Base-by-base conservation (phyloP, 2,888 invertebrate genomes). In the Polymixis lichenea region DNA sequence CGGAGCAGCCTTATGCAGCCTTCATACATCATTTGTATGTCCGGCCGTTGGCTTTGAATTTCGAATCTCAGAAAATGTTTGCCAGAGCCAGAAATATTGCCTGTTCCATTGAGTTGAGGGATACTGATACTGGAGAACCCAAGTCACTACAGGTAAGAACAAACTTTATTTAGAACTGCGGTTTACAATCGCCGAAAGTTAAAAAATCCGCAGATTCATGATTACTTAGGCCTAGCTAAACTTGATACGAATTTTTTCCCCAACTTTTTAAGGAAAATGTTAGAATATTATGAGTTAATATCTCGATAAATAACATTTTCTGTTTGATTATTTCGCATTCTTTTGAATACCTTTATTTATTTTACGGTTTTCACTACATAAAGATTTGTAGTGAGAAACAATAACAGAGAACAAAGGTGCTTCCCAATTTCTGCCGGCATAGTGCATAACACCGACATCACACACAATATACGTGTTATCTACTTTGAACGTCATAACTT, bases 1-100 rank as follows among this genome's bases (percentile, higher is more conserved):
- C 97, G 0, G 98, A 98, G 87, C 97, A 98, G 93, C 99, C 99
- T 0, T 98, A 98, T 91, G 98, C 98, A 5, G 97, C 97, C 38
- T 99, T 98, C 94, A 96, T 98, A 46, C 99, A 99, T 95, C 98
- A 99, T 92, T 96, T 99, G 58, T 99, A 99, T 93, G 98, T 99
- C 25, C 99, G 99, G 92, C 99, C 99, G 0, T 96, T 98, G 86
- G 97, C 97, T 74, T 96, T 99, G 74, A 98, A 98, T 92, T 99
- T 99, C 90, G 99, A 99, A 93, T 98, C 98, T 69, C 99, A 99
- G 94, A 99, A 99, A 93, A 97, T 98, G 88, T 99, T 99, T 91
- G 98, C 98, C 0, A 97, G 99, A 91, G 99, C 99, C 1, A 97
- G 99, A 91, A 99, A 99, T 93, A 99, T 99, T 80, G 98, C 99